A percentile compares a stretch with the other conserved stretches of the same genome.
phyloP scores from a whole-genome alignment of 2,888 invertebrate species.

The Eustalomyia histrio region DNA sequence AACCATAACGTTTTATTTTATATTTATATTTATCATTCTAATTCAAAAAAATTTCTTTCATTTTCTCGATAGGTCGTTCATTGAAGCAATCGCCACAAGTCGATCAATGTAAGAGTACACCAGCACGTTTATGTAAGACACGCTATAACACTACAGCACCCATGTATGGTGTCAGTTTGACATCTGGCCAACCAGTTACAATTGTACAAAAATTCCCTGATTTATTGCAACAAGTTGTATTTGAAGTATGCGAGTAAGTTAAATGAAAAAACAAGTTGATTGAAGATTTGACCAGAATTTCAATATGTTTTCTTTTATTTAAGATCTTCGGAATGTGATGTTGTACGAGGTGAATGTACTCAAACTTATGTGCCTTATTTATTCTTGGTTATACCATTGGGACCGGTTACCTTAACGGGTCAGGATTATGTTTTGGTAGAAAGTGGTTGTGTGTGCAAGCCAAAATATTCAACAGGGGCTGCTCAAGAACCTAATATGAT shows the following conservation, averaged over 20 bases:
- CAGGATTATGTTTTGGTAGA: conserved; percentile 97
- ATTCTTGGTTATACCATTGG: conserved; percentile 93
- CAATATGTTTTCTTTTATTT: conserved; percentile 20
- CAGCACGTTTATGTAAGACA: conserved; percentile 90
- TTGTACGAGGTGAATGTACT: conserved; percentile 93
- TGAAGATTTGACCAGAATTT: neutral
- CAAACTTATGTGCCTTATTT: conserved; percentile 93
- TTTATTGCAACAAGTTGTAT: conserved; percentile 93
- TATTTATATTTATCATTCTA: conserved; percentile 6
- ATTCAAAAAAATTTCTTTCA: neutral
- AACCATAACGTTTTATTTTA: conserved; percentile 27
- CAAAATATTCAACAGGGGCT: conserved; percentile 80
- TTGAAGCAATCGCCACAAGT: conserved; percentile 74
- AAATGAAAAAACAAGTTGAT: conserved; percentile 7
- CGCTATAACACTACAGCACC: conserved; percentile 96
- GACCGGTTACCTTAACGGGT: conserved; percentile 93
- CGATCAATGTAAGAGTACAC: conserved; percentile 81
- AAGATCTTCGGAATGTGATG: conserved; percentile 92
- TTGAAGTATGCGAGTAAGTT: conserved; percentile 94
- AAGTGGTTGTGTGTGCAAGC: conserved; percentile 94
- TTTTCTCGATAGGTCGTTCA: conserved; percentile 76
- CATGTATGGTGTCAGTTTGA: conserved; percentile 95
- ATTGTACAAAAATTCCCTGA: conserved; percentile 97
- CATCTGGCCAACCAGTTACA: conserved; percentile 94
- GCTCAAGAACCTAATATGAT: conserved; percentile 80